Evolutionary conservation across 2,797 vertebrate genomes (phyloP).

Genomic region (Morus bassanus): DNA sequence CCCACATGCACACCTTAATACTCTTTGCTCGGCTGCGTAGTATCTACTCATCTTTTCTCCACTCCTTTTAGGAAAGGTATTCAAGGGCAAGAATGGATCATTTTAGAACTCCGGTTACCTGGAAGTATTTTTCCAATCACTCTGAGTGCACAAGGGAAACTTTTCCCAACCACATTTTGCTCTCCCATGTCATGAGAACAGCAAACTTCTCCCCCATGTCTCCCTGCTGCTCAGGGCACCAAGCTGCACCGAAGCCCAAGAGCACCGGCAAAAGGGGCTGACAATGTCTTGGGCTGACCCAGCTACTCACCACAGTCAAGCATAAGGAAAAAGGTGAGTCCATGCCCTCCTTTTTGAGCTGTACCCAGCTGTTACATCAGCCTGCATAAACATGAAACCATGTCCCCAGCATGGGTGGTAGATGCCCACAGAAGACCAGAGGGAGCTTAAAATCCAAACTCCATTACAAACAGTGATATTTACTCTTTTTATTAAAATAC

Average conservation of each 20-base stretch:
- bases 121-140: background rate
- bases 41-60: background rate
- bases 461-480: background rate
- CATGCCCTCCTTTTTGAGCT: background rate
- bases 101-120: background rate
- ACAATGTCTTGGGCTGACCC: background rate
- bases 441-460: background rate
- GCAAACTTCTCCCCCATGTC: rapidly evolving
- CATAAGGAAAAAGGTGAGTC: background rate
- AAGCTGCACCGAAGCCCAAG: background rate
- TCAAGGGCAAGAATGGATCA: background rate
- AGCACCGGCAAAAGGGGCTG: background rate
- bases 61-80: background rate
- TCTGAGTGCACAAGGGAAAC: background rate
- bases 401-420: rapidly evolving
- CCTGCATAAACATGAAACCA: background rate
- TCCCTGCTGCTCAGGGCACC: background rate
- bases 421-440: background rate
- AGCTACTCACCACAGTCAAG: background rate
- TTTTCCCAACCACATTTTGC: background rate
- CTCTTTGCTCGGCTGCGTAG: background rate
- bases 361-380: background rate
- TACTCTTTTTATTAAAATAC: background rate
- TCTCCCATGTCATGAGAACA: background rate
- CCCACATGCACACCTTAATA: background rate